Conservation (phyloP, 2,888 invertebrate species). For the Netelia fuscicornis region DNA sequence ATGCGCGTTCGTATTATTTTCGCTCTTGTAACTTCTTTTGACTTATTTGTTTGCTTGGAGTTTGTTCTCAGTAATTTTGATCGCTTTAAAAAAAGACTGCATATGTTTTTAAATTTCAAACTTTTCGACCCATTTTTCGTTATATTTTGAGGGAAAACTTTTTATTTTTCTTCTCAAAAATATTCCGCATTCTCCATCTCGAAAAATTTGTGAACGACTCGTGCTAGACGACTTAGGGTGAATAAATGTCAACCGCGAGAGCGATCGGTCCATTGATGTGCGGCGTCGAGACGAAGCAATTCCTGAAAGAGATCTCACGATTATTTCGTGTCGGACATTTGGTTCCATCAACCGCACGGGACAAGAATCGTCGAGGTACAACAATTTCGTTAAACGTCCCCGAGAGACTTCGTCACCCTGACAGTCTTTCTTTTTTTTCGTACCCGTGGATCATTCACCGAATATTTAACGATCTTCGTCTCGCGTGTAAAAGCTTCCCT, state of each 20-base stretch:
- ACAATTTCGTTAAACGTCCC: constrained; percentile 60
- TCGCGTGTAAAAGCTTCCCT: constrained; percentile 2
- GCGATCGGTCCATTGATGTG: constrained; percentile 55
- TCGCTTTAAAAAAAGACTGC: no score
- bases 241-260: constrained; percentile 27
- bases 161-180: background rate
- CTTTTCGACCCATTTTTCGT: background rate
- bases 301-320: constrained; percentile 58
- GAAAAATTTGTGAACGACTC: constrained; percentile 51
- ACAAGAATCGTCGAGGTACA: constrained; percentile 34
- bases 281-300: constrained; percentile 24
- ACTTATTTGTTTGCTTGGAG: no score
- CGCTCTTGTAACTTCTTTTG: no score
- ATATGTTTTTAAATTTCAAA: no score
- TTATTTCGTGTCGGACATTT: constrained; percentile 32
- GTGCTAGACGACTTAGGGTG: constrained; percentile 26
- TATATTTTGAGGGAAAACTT: background rate
- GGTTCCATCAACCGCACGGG: constrained; percentile 9
- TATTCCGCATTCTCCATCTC: constrained; percentile 18
- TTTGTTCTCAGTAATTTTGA: no score
- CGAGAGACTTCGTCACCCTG: constrained; percentile 55
- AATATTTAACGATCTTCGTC: constrained; percentile 62
- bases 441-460: constrained; percentile 48
- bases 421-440: constrained; percentile 24
- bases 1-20: no score